Evolutionary conservation across 2,888 invertebrate species (phyloP).

Genomic region (Ommatoiulus sabulosus): DNA sequence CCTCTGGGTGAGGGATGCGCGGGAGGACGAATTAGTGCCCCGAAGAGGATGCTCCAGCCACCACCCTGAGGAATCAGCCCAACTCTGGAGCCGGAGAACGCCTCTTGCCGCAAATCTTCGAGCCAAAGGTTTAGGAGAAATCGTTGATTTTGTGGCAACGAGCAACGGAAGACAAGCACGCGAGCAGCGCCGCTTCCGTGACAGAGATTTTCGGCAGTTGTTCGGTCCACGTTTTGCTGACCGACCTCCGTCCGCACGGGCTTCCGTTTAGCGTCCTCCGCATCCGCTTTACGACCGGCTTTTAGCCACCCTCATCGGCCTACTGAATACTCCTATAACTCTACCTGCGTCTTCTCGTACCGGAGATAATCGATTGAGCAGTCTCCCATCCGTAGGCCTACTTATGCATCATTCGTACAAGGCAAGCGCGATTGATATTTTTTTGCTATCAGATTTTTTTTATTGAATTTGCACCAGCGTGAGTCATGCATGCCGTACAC

Average conservation of each 20-base stretch:
- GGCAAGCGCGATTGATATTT: background rate
- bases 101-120: background rate
- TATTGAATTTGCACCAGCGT: background rate
- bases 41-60: background rate
- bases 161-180: background rate
- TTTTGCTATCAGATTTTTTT: background rate
- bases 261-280: background rate
- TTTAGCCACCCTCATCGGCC: background rate
- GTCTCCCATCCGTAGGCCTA: conserved; percentile 1
- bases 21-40: background rate
- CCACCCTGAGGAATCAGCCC: background rate
- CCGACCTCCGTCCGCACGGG: background rate
- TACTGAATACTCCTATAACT: background rate
- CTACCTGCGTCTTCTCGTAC: conserved; percentile 8
- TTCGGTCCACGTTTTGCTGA: background rate
- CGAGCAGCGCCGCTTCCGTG: background rate
- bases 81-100: background rate
- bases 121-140: background rate
- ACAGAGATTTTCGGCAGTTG: background rate
- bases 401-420: conserved; percentile 36
- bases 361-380: conserved; percentile 13
- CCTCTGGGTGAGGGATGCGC: background rate
- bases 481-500: background rate
- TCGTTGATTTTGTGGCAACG: background rate
- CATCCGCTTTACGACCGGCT: background rate